Base-by-base conservation (phyloP, 2,797 vertebrate species). In the Gymnodraco acuticeps region DNA sequence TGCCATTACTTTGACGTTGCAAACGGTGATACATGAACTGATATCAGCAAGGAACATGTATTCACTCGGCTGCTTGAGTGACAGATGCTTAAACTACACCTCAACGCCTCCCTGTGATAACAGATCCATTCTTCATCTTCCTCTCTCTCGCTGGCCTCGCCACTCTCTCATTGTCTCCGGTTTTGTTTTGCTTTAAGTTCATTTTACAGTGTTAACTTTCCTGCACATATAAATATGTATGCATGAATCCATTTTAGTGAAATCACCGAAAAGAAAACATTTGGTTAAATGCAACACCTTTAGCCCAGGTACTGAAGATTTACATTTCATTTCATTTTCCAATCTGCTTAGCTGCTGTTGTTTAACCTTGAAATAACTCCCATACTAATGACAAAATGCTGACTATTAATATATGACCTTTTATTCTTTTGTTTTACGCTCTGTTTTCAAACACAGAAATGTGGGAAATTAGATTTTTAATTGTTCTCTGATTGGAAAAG, bases 401-500 rank as follows among this genome's bases (percentile, higher is more conserved):
- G 33, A 38, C 33, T 38, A 38, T 9, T 38, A 38, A 38, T 38
- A 38, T 38, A 38, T 9, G 9, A 38, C 33, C 33, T 38, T 27
- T 38, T 38, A 38, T 6, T 9, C 33, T 38, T 38, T 38, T 38
- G 7, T 38, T 38, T 38, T 38, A 1, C 8, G 33, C 33, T 38
- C 8, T 38, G 1, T 27, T 38, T 10, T 70, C 41, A 58, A 62
- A 59, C 17, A n/a, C 19, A 1, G 5, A 66, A 33, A 16, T n/a
- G 15, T 60, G 38, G 16, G 5, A 64, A 66, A 53, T 79, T 68
- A n/a, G 31, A 71, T 85, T 77, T 15, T 71, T 45, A 68, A 75
- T 78, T 65, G 58, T 77, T 78, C 76, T 27, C 23, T 45, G 13
- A 54, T 23, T 78, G 20, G 19, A 17, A 64, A 59, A 53, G 46